Evolutionary conservation across 2,888 invertebrate genomes (phyloP).

Genomic region (Zaprionus lineosus): DNA sequence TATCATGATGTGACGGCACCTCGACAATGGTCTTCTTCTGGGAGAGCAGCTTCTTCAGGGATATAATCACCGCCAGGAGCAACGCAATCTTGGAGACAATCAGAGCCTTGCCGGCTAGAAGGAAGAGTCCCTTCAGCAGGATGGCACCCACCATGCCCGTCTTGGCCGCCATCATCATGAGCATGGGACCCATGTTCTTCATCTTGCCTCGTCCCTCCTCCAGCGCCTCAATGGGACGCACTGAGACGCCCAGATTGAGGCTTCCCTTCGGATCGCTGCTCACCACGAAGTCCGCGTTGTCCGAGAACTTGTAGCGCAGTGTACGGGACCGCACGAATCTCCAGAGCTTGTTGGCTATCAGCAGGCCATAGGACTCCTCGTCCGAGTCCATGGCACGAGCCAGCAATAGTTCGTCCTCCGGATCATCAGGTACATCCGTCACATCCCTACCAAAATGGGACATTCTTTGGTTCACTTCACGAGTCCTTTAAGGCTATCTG

Average conservation of each 20-base stretch:
- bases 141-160: slow-evolving; percentile 91
- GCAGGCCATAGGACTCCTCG: slow-evolving; percentile 85
- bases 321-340: slow-evolving; percentile 90
- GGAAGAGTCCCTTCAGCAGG: slow-evolving; percentile 90
- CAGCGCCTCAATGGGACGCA: slow-evolving; percentile 85
- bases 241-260: slow-evolving; percentile 85
- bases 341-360: slow-evolving; percentile 90
- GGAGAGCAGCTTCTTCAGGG: slow-evolving; percentile 91
- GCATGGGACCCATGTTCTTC: slow-evolving; percentile 88
- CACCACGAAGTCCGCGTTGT: slow-evolving; percentile 90
- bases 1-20: slow-evolving; percentile 86
- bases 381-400: slow-evolving; percentile 84
- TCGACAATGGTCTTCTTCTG: slow-evolving; percentile 87
- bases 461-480: not conserved
- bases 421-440: slow-evolving; percentile 82
- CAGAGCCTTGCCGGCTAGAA: slow-evolving; percentile 92
- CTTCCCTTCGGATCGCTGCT: slow-evolving; percentile 88
- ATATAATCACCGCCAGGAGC: slow-evolving; percentile 90
- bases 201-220: slow-evolving; percentile 89
- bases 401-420: slow-evolving; percentile 85
- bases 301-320: slow-evolving; percentile 89
- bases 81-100: slow-evolving; percentile 93
- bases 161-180: slow-evolving; percentile 91
- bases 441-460: slow-evolving; percentile 62
- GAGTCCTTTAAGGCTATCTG: not conserved